A percentile compares a stretch with the other conserved stretches of the same genome.
phyloP scores from a whole-genome alignment of 2,797 vertebrate genomes.

The Gymnothorax reevesii region DNA sequence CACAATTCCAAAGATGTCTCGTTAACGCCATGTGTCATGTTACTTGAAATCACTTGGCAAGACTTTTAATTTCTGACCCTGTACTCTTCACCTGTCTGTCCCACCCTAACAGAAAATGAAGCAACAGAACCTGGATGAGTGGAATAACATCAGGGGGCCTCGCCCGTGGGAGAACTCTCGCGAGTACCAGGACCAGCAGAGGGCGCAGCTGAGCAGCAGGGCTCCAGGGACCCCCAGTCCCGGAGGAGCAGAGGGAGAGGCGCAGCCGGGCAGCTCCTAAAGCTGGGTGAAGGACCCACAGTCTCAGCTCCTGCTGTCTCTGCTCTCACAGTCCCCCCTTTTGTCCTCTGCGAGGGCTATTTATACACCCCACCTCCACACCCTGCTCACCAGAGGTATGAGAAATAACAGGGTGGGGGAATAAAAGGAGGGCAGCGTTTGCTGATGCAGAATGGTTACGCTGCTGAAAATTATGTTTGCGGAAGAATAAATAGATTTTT shows the following conservation, averaged over 20 bases:
- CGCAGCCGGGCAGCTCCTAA: not conserved
- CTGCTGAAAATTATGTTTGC: not conserved
- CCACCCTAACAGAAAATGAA: slow-evolving; percentile 80
- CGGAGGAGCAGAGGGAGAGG: not conserved
- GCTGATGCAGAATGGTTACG: not conserved
- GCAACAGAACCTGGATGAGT: slow-evolving; percentile 74
- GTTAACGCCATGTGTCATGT: too few relatives aligned
- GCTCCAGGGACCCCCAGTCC: slow-evolving; percentile 35
- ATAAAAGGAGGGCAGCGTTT: not conserved
- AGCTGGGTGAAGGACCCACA: not conserved
- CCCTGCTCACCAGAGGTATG: not conserved
- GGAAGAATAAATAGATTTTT: not conserved
- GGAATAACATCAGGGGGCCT: slow-evolving; percentile 95
- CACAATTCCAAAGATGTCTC: too few relatives aligned
- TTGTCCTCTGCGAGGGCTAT: slow-evolving; percentile 7
- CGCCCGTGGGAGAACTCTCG: slow-evolving; percentile 89
- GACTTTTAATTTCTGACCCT: too few relatives aligned
- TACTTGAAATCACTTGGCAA: too few relatives aligned
- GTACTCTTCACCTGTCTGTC: not conserved
- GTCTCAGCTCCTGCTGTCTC: not conserved
- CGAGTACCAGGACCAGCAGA: slow-evolving; percentile 69
- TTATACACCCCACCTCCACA: not conserved
- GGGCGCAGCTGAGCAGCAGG: slow-evolving; percentile 40
- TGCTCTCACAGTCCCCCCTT: not conserved
- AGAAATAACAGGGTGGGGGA: not conserved